Conservation (phyloP, 2,888 invertebrate species). For the Rhabditoides inermis region DNA sequence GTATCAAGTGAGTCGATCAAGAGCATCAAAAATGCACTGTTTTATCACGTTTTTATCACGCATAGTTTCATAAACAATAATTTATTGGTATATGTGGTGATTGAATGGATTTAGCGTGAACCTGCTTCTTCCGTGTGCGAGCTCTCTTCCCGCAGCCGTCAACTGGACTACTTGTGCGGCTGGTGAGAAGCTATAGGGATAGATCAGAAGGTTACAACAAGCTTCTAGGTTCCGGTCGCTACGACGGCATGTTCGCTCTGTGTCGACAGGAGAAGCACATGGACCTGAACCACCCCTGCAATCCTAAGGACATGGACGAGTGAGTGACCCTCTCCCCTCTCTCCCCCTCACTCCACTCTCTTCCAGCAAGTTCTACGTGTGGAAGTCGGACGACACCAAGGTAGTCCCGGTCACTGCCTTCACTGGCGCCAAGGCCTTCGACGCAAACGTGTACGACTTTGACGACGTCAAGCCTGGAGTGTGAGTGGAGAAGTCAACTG, state of each 20-base stretch:
- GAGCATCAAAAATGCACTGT: too few relatives aligned
- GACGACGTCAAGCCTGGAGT: conserved; percentile 14
- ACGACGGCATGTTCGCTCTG: background rate
- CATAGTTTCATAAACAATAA: too few relatives aligned
- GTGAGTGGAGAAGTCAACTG: background rate
- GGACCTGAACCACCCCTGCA: background rate
- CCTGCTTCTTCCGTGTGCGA: too few relatives aligned
- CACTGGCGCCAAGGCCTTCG: too few relatives aligned
- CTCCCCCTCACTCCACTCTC: too few relatives aligned
- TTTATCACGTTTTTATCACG: too few relatives aligned
- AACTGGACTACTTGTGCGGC: too few relatives aligned
- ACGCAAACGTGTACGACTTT: background rate
- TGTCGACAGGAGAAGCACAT: conserved; percentile 1
- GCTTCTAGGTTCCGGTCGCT: conserved; percentile 2
- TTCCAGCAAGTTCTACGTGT: background rate
- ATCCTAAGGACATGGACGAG: conserved; percentile 1
- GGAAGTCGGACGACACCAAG: background rate
- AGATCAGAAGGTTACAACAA: background rate
- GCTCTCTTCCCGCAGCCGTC: too few relatives aligned
- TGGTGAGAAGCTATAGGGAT: too few relatives aligned
- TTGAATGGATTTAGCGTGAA: too few relatives aligned
- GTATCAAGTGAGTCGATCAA: conserved; percentile 8
- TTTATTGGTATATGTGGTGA: too few relatives aligned
- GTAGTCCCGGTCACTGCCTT: background rate
- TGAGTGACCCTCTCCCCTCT: too few relatives aligned